Conservation (phyloP, 1,140 invertebrate genomes). For the Rhyacophila brunnea region DNA sequence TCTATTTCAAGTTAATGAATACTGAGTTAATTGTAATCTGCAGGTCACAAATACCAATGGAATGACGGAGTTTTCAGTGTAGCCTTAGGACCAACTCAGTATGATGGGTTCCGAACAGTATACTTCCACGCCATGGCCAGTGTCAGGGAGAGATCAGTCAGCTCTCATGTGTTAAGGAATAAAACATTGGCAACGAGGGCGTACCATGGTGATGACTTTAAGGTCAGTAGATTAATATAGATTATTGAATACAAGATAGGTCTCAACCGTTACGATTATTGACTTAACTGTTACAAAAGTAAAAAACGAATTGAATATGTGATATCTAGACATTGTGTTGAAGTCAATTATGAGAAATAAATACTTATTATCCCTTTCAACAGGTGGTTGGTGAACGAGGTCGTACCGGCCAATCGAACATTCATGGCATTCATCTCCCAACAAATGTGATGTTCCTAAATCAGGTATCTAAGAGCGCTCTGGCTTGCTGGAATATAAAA, state of each 20-base stretch:
- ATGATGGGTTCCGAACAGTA: slow-evolving; percentile 56
- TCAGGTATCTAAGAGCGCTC: slow-evolving; percentile 63
- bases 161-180: slow-evolving; percentile 64
- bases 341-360: neutral
- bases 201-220: slow-evolving; percentile 58
- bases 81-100: slow-evolving; percentile 56
- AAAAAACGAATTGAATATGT: neutral
- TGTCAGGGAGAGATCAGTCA: slow-evolving; percentile 64
- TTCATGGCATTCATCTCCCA: slow-evolving; percentile 58
- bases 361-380: slow-evolving; percentile 28
- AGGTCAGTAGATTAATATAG: slow-evolving; percentile 22
- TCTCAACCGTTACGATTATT: neutral
- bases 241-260: neutral
- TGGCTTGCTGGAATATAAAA: slow-evolving; percentile 69
- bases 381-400: slow-evolving; percentile 62
- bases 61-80: slow-evolving; percentile 72
- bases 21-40: no score
- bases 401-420: slow-evolving; percentile 58
- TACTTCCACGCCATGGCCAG: slow-evolving; percentile 73
- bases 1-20: no score
- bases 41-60: slow-evolving; percentile 67
- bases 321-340: neutral
- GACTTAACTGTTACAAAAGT: neutral
- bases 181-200: slow-evolving; percentile 55
- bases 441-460: slow-evolving; percentile 64